Base-by-base conservation (phyloP, 2,888 invertebrate species). In the Abscondita cerata region DNA sequence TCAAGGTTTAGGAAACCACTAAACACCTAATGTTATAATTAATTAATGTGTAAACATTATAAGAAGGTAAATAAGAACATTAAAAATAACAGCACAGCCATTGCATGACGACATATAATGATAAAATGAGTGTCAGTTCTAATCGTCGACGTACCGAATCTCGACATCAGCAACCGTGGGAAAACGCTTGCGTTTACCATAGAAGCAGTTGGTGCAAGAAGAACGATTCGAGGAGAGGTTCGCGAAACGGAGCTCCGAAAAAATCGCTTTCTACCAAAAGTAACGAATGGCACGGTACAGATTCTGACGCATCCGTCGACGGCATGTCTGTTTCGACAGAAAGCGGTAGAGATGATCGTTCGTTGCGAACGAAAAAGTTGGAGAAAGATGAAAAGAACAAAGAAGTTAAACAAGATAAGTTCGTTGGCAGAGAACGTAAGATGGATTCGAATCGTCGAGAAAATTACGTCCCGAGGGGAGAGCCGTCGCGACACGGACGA, bases 401-500 rank as follows among this genome's bases (percentile, higher is more conserved):
- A 19, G 86, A 87, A 58, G 69, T 76, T 0, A 67, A 70, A 62
- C 64, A 53, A 59, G 66, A 70, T 53, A 68, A 70, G 65, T 25
- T 19, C n/a, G n/a, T 20, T 11, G 58, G 40, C n/a, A 51, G 56
- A 19, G 75, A 75, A 18, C 69, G 72, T 40, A 73, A 70, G 59
- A 73, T 69, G 51, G 74, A 76, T 65, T 73, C 77, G 19, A 62
- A 55, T 75, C 83, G 82, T 66, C 82, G 87, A 59, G 91, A 91
- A 73, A 91, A 90, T 48, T 94, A 94, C 80, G 89, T 92, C 1
- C 95, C 95, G 0, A 86, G 93, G 16, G 95, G 95, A 0, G 95
- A 95, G 78, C 95, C 95, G 0, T 94, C 94, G 1, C 84, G 95
- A 52, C 88, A 95, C 59, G 95, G 95, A 3, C 85, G 95, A 63